Base-by-base conservation (phyloP, 2,797 vertebrate species). In the Xyrichtys novacula region DNA sequence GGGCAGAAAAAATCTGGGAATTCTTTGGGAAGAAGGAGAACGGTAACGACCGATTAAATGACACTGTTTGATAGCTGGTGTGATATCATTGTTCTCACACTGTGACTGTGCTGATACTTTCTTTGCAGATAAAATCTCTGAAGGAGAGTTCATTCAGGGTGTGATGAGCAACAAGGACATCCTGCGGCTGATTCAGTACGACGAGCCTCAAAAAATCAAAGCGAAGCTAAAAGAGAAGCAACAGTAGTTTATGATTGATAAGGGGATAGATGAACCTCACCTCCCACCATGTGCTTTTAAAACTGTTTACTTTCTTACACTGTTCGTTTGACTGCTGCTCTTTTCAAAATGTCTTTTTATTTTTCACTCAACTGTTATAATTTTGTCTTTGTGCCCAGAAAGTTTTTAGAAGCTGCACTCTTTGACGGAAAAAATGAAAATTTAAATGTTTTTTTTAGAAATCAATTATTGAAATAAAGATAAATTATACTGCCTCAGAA, bases 131-230 rank as follows among this genome's bases (percentile, higher is more conserved):
- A 97, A 96, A 90, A 95, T 97, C 49, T 92, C 94, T 2, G 96
- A 96, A 60, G 92, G 94, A 1, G 96, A 97, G 61, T 97, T 97
- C 86, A 96, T 97, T 71, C 92, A 95, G 58, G 96, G 96, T 0
- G 96, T 96, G 72, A 89, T 95, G 93, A 91, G 95, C 73, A 97
- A 97, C 91, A 95, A 95, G 67, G 95, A 97, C 70, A 97, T 97
- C 82, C 92, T 97, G 64, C 93, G 96, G 60, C 84, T 97, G 87
- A 97, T 97, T 79, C 96, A 97, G 65, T 96, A 94, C 4, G 96
- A 95, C 1, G 92, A 97, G 76, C 96, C 96, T 25, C 95, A 95
- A 85, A 96, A 95, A 75, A 95, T 95, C 39, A 93, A 94, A 76
- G 93, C 94, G 78, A 95, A 93, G 84, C 84, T 96, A 67, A 95